phyloP scores from a whole-genome alignment of 1,140 invertebrate species.

The Lysiphlebus fabarum region DNA sequence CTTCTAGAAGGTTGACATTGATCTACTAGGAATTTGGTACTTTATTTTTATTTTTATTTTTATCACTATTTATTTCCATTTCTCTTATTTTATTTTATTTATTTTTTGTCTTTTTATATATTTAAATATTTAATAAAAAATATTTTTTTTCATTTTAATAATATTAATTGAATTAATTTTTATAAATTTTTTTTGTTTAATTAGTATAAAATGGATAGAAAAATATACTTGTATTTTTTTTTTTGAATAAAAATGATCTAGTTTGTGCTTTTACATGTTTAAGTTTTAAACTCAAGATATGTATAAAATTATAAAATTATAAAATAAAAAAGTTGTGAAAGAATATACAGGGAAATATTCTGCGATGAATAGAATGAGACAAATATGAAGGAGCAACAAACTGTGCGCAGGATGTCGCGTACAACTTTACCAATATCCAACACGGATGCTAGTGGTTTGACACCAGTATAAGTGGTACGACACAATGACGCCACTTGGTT shows the following conservation, averaged over 20 bases:
- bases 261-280: no score
- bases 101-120: no score
- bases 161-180: no score
- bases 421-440: constrained; percentile 53
- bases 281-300: no score
- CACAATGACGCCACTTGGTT: constrained; percentile 3
- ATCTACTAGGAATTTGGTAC: constrained; percentile 53
- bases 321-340: constrained; percentile 29
- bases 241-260: no score
- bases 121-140: no score
- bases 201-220: no score
- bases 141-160: no score
- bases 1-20: constrained; percentile 52
- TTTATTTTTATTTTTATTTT: constrained; percentile 36
- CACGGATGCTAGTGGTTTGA: constrained; percentile 26
- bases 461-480: constrained; percentile 8
- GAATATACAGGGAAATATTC: constrained; percentile 32
- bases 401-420: constrained; percentile 45
- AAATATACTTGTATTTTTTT: no score
- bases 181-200: no score
- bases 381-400: constrained; percentile 18
- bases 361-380: constrained; percentile 26
- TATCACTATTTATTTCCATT: constrained; percentile 10
- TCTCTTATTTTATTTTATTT: not conserved
- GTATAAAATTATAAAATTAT: no score